These are phyloP conservation scores for Alcedo atthis DNA, from an alignment of 2,797 vertebrate genomes.

Conservation along the genomic window DNA sequence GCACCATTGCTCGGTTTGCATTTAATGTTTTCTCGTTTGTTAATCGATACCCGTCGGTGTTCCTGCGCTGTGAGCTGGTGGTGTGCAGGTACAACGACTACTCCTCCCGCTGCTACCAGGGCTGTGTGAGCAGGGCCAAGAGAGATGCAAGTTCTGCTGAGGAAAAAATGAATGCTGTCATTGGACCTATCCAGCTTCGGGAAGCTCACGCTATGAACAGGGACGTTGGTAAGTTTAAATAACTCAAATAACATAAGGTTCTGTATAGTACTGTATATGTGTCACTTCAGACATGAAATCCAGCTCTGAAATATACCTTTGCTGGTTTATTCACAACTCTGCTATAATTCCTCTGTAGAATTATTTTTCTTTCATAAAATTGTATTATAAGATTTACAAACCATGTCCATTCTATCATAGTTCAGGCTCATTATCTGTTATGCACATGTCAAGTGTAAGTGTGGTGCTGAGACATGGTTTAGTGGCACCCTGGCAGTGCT, in stretches of 20 bases:
- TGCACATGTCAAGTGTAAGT: not conserved
- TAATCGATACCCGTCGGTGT: conserved; percentile 76
- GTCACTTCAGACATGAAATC: not conserved
- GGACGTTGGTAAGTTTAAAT: conserved; percentile 13
- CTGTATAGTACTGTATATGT: not conserved
- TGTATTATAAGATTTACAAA: not conserved
- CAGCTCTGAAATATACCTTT: not conserved
- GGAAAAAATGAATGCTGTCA: conserved; percentile 75
- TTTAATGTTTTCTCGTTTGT: conserved; percentile 87
- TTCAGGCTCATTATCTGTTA: not conserved
- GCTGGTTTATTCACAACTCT: not conserved
- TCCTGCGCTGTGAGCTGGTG: conserved; percentile 85
- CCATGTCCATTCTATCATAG: not conserved
- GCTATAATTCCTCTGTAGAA: not conserved
- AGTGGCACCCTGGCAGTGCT: not conserved
- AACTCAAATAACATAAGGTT: not conserved
- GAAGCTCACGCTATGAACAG: not conserved
- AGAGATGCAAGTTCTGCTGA: conserved; percentile 74
- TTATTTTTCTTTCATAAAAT: not conserved
- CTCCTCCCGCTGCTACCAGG: conserved; percentile 83
- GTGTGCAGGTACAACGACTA: conserved; percentile 79
- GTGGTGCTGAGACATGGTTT: not conserved
- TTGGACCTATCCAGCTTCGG: conserved; percentile 85
- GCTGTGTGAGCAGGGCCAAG: conserved; percentile 76
- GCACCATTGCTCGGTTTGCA: conserved; percentile 71